Evolutionary conservation across 2,888 invertebrate species (phyloP).

Genomic region (Eupithecia inturbata): DNA sequence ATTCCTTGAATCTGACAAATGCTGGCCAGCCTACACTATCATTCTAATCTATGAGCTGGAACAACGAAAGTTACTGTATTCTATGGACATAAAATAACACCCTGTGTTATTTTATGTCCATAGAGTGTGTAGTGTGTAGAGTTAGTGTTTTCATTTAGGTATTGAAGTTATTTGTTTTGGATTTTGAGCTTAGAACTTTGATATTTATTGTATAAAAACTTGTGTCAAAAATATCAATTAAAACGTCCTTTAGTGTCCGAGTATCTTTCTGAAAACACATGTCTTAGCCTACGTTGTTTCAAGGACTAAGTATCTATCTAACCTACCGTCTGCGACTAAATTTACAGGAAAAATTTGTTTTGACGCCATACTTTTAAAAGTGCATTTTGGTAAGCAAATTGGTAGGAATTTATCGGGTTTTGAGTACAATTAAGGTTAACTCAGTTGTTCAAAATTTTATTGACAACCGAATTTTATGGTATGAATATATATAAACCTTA

Average conservation of each 20-base stretch:
- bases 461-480: neutral
- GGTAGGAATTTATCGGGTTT: neutral
- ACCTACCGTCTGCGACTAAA: neutral
- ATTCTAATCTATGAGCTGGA: neutral
- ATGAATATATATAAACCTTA: neutral
- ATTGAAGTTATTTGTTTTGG: neutral
- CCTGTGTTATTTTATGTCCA: no score
- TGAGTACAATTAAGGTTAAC: neutral
- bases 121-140: no score
- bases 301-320: neutral
- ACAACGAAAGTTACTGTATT: constrained; percentile 15
- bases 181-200: neutral
- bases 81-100: constrained; percentile 5
- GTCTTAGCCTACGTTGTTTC: neutral
- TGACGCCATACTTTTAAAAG: neutral
- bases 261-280: neutral
- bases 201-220: no score
- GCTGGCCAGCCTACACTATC: neutral
- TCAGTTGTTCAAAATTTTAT: neutral
- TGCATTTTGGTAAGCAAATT: no score
- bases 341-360: neutral
- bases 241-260: neutral
- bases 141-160: neutral
- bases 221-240: neutral
- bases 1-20: constrained; percentile 37